Evolutionary conservation across 2,797 vertebrate genomes (phyloP).

Genomic region (Taeniopygia guttata): DNA sequence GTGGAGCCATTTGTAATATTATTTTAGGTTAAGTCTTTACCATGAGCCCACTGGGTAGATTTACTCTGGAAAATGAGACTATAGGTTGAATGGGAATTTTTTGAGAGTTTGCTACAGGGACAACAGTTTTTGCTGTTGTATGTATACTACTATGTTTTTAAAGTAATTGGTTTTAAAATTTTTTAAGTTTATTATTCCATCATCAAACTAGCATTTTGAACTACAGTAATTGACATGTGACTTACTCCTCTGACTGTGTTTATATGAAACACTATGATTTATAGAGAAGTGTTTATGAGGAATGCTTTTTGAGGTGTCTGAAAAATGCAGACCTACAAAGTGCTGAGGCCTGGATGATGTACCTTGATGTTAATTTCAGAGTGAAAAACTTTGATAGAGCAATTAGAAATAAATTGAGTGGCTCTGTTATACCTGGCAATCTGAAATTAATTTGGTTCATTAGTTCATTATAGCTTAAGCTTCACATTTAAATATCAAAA

Average conservation of each 20-base stretch:
- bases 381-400: not conserved
- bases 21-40: constrained; percentile 52
- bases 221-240: not conserved
- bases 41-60: constrained; percentile 3
- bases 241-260: not conserved
- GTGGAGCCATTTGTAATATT: constrained; percentile 34
- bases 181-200: not conserved
- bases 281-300: not conserved
- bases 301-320: not conserved
- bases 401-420: constrained; percentile 22
- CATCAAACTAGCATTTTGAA: not conserved
- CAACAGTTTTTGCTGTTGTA: not conserved
- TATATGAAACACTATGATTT: not conserved
- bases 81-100: not conserved
- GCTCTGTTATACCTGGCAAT: constrained; percentile 15
- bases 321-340: constrained; percentile 4
- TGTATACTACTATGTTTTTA: not conserved
- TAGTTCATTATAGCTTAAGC: not conserved
- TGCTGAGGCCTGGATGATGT: not conserved
- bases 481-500: constrained; percentile 51
- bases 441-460: not conserved
- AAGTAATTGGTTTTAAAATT: not conserved
- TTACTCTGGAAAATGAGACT: constrained; percentile 3
- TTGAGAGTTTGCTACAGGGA: not conserved
- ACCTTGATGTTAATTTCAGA: not conserved